A percentile compares a stretch with the other conserved stretches of the same genome.
These are phyloP conservation scores for Notolabrus celidotus DNA, from an alignment of 2,797 vertebrate genomes.

Conservation along the genomic window DNA sequence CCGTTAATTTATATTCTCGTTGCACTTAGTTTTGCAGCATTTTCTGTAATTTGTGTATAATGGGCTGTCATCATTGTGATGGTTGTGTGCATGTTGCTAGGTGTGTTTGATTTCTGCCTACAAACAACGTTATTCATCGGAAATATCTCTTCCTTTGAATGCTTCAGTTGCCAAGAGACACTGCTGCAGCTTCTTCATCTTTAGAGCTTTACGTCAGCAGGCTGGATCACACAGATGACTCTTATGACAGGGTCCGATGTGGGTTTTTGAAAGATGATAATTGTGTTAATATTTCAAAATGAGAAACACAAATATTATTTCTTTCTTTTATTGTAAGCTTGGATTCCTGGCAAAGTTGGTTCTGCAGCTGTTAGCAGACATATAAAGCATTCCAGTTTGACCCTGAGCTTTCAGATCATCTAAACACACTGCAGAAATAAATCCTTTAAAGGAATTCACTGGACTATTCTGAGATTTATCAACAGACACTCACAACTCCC, in stretches of 20 bases:
- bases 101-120: constrained; percentile 5
- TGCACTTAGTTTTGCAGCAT: neutral
- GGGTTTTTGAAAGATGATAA: neutral
- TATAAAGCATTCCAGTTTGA: constrained; percentile 50
- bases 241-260: neutral
- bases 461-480: constrained; percentile 5
- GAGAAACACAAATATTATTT: neutral
- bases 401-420: constrained; percentile 36
- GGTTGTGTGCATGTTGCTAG: neutral
- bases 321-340: neutral
- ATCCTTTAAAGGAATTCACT: constrained; percentile 44
- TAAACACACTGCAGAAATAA: constrained; percentile 29
- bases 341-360: constrained; percentile 16
- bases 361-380: constrained; percentile 43
- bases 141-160: constrained; percentile 11
- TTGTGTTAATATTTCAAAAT: neutral
- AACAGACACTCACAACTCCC: neutral
- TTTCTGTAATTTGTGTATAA: neutral
- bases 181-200: neutral
- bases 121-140: constrained; percentile 15
- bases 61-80: neutral
- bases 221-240: neutral
- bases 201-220: neutral
- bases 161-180: constrained; percentile 36
- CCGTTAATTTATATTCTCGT: no score